phyloP scores from a whole-genome alignment of 1,140 invertebrate species.

The Listronotus bonariensis region DNA sequence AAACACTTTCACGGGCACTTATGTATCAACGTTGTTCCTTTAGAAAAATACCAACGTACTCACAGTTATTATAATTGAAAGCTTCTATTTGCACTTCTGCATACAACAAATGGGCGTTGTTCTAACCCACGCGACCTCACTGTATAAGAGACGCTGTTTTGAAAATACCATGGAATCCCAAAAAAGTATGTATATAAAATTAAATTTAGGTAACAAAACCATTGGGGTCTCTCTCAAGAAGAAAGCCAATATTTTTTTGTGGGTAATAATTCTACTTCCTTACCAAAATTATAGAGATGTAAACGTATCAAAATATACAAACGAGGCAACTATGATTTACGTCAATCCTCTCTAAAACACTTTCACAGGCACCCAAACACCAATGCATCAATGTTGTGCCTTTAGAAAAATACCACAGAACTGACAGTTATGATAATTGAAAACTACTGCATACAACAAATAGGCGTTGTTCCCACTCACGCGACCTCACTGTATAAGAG shows the following conservation, averaged over 20 bases:
- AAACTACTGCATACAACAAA: constrained; percentile 8
- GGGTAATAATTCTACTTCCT: not conserved
- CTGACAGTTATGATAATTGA: constrained; percentile 15
- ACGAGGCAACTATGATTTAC: constrained; percentile 1
- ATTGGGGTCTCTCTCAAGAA: no score
- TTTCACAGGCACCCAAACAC: constrained; percentile 5
- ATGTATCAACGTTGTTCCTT: not conserved
- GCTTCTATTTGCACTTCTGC: constrained; percentile 1
- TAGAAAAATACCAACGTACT: constrained; percentile 12
- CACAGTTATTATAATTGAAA: constrained; percentile 16
- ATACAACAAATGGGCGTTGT: constrained; percentile 7
- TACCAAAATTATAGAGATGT: not conserved
- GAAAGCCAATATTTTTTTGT: no score
- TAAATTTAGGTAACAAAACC: no score
- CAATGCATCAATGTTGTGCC: constrained; percentile 8
- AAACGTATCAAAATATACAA: not conserved
- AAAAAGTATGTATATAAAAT: no score
- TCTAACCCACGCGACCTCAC: no score
- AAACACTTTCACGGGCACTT: constrained; percentile 9
- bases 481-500: no score
- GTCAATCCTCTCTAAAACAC: constrained; percentile 2
- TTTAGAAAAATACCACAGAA: constrained; percentile 4
- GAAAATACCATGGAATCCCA: no score
- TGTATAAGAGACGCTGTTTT: no score
- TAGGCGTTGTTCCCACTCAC: no score